Base-by-base conservation (phyloP, 2,113 vertebrate species). In the Corythoichthys haematopterus region DNA sequence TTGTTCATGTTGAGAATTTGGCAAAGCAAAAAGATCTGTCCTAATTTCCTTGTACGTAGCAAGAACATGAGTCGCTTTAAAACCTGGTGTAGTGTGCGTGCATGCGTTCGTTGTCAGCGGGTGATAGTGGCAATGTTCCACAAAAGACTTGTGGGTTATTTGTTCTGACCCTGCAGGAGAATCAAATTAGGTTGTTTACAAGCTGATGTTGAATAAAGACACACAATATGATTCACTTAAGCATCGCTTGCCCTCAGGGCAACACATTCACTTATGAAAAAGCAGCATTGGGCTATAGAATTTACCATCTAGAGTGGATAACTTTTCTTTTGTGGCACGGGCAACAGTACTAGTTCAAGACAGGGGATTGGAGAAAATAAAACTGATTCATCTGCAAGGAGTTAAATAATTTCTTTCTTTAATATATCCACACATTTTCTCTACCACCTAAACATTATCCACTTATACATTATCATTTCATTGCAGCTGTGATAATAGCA, bases 141-240 rank as follows among this genome's bases (percentile, higher is more conserved):
- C 78, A 84, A 77, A 63, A 38, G 61, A 83, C 75, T 69, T 0
- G 13, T 5, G 15, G 73, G 28, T 8, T 70, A 69, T 84, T 82
- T 62, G 70, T 83, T 68, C 56, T 0, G 9, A n/a, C 60, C 28
- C 14, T 38, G 1, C 6, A 14, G 75, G 48, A 59, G 73, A 73
- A 74, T 72, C 71, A 72, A 84, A 84, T 82, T 75, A 78, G 77
- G 81, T 74, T 85, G 80, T 86, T 87, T 88, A 88, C 80, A 68
- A 78, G 79, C 77, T 75, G 67, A 72, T 50, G 65, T 52, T 76
- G 75, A 84, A 80, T 79, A 62, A 74, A 82, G 58, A 63, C 69
- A 57, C 69, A 78, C 78, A 81, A 84, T 64, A 15, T 40, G 0
- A 55, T 65, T 51, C 58, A 40, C 57, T 36, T 50, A 14, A 3